Evolutionary conservation across 2,797 vertebrate species (phyloP).

Genomic region (Limnodromus scolopaceus): DNA sequence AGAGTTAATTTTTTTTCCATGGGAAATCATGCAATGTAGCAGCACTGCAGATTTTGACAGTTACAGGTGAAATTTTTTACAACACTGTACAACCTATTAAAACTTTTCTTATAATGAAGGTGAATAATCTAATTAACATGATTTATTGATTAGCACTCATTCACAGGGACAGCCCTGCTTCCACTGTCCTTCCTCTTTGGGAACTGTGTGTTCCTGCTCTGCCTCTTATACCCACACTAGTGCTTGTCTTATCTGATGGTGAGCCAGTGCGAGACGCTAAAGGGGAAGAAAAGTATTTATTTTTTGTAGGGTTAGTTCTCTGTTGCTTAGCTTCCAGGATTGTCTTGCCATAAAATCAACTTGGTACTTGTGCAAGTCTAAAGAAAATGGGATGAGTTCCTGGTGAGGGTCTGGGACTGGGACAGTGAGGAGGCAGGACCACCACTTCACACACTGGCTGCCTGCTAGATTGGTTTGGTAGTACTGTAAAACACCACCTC

Average conservation of each 20-base stretch:
- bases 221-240: background rate
- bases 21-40: background rate
- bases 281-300: background rate
- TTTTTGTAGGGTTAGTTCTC: background rate
- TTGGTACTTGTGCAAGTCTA: background rate
- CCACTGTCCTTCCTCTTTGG: background rate
- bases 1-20: background rate
- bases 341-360: background rate
- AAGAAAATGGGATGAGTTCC: background rate
- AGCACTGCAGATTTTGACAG: background rate
- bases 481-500: background rate
- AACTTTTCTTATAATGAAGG: background rate
- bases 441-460: background rate
- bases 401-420: background rate
- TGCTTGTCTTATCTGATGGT: rapidly evolving
- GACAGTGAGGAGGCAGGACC: background rate
- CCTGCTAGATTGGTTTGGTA: background rate
- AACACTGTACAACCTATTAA: background rate
- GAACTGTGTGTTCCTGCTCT: background rate
- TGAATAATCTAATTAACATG: background rate
- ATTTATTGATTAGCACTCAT: background rate
- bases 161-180: background rate
- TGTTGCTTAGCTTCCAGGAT: background rate
- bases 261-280: background rate
- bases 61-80: background rate